Conservation (phyloP, 2,888 invertebrate genomes). For the Hyalella azteca region DNA sequence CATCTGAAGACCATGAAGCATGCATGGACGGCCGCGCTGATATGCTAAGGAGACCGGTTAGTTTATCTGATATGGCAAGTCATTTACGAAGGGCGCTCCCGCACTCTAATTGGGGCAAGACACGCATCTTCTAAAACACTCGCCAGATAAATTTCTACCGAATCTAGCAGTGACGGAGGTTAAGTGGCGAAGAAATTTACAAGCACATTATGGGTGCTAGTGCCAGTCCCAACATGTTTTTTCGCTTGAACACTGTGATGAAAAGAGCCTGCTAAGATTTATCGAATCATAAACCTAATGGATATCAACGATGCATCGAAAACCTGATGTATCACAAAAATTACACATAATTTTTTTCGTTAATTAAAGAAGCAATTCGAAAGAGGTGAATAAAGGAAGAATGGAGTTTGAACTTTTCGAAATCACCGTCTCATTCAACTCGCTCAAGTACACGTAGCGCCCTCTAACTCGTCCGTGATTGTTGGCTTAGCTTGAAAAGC, state of each 20-base stretch:
- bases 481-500: too few species aligned
- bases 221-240: not conserved
- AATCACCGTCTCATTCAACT: too few species aligned
- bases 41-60: slow-evolving; percentile 34
- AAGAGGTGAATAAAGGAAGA: too few species aligned
- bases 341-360: too few species aligned
- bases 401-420: too few species aligned
- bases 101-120: slow-evolving; percentile 15
- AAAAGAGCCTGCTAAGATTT: too few species aligned
- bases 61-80: slow-evolving; percentile 34
- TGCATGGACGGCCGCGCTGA: slow-evolving; percentile 7
- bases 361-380: too few species aligned
- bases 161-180: slow-evolving; percentile 13
- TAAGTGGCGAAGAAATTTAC: slow-evolving; percentile 28
- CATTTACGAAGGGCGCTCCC: slow-evolving; percentile 37
- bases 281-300: too few species aligned
- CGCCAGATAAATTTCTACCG: slow-evolving; percentile 14
- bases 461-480: too few species aligned
- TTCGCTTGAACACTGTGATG: not conserved
- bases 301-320: too few species aligned
- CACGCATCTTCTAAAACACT: slow-evolving; percentile 23
- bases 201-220: not conserved
- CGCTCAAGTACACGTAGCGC: too few species aligned
- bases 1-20: not conserved
- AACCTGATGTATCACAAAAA: too few species aligned